Evolutionary conservation across 2,797 vertebrate species (phyloP).

Genomic region (Falco peregrinus): DNA sequence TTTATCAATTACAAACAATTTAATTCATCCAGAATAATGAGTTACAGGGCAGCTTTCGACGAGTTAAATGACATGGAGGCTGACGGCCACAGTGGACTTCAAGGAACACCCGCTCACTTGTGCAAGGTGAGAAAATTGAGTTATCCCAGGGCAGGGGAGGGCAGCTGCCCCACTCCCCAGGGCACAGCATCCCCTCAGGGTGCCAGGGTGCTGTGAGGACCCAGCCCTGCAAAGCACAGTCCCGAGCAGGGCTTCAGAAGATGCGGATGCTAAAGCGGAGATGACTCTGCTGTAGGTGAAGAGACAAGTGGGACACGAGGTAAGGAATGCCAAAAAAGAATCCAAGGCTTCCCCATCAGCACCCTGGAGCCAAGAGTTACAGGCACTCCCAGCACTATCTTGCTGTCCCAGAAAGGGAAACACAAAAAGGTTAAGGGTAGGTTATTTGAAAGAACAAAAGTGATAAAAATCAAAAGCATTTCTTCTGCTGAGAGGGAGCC

Average conservation of each 20-base stretch:
- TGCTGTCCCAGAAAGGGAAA: not conserved
- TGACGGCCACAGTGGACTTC: rapidly evolving
- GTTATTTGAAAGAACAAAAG: not conserved
- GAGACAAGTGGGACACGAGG: not conserved
- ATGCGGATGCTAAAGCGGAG: not conserved
- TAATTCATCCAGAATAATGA: slow-evolving; percentile 1
- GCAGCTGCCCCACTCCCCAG: not conserved
- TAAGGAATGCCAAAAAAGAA: not conserved
- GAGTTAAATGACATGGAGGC: not conserved
- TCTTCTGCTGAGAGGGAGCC: not conserved
- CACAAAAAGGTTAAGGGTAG: not conserved
- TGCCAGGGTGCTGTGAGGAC: rapidly evolving
- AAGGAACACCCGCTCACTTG: not conserved
- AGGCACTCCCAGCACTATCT: not conserved
- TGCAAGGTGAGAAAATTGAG: not conserved
- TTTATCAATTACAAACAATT: slow-evolving; percentile 75
- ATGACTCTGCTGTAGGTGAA: not conserved
- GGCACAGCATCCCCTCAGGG: not conserved
- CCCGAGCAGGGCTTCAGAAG: not conserved
- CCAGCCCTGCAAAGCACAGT: not conserved
- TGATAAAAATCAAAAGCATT: slow-evolving; percentile 2
- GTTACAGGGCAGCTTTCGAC: not conserved
- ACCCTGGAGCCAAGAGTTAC: not conserved
- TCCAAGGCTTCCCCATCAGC: not conserved
- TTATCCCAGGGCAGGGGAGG: not conserved